Evolutionary conservation across 2,113 vertebrate genomes (phyloP).

Genomic region (Prolemur simus): DNA sequence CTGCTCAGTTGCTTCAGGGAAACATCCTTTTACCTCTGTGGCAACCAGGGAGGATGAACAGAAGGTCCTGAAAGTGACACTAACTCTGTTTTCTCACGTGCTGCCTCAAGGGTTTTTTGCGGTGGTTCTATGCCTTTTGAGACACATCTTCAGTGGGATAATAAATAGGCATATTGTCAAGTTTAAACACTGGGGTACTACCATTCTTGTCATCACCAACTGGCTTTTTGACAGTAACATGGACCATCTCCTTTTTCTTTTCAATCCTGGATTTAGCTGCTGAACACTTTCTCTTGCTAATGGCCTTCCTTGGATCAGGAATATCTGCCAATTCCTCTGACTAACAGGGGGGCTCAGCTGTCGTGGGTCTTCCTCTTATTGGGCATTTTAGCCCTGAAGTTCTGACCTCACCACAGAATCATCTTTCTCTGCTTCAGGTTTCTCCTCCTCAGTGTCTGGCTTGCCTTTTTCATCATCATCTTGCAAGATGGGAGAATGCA

Average conservation of each 20-base stretch:
- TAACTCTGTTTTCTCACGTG: slow-evolving; percentile 87
- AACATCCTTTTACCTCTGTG: slow-evolving; percentile 91
- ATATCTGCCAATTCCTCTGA: slow-evolving; percentile 87
- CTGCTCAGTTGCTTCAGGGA: slow-evolving; percentile 93
- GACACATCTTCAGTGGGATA: slow-evolving; percentile 91
- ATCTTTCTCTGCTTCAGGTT: slow-evolving; percentile 37
- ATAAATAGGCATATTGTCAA: slow-evolving; percentile 91
- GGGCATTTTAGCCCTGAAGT: slow-evolving; percentile 73
- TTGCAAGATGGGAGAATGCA: slow-evolving; percentile 45
- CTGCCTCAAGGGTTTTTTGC: slow-evolving; percentile 88
- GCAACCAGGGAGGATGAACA: slow-evolving; percentile 89
- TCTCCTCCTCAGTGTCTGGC: slow-evolving; percentile 58
- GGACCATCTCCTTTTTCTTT: slow-evolving; percentile 83
- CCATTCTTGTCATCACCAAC: slow-evolving; percentile 93
- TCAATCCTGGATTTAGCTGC: slow-evolving; percentile 85
- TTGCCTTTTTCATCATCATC: slow-evolving; percentile 86
- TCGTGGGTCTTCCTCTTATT: slow-evolving; percentile 82
- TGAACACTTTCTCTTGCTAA: background rate
- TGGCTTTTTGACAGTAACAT: slow-evolving; percentile 84
- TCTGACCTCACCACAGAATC: background rate
- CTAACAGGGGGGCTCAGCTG: slow-evolving; percentile 87
- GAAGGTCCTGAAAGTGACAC: slow-evolving; percentile 87
- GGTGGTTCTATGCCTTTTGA: slow-evolving; percentile 87
- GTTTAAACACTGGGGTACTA: slow-evolving; percentile 88
- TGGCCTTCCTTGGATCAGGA: slow-evolving; percentile 86